phyloP scores from a whole-genome alignment of 2,797 vertebrate genomes.

The Thalassophryne amazonica region DNA sequence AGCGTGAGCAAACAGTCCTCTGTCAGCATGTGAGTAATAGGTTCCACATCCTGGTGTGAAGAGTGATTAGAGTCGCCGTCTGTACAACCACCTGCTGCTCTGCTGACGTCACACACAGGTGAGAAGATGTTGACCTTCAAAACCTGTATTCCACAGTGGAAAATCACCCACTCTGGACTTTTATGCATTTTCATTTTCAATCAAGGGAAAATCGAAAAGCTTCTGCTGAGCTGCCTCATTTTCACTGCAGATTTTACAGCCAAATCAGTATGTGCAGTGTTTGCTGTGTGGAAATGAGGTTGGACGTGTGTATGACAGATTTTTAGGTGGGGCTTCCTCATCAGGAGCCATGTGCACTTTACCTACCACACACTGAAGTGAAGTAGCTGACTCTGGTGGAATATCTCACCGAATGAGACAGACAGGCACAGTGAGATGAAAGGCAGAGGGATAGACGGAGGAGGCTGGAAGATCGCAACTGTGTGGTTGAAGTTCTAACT shows the following conservation, averaged over 20 bases:
- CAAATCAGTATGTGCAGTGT: neutral
- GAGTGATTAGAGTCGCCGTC: slow-evolving; percentile 45
- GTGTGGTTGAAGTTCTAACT: slow-evolving; percentile 17
- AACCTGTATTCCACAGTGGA: neutral
- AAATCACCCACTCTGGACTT: neutral
- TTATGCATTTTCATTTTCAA: neutral
- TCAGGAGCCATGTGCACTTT: slow-evolving; percentile 22
- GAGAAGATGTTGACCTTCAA: slow-evolving; percentile 56
- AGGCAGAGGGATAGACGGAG: neutral
- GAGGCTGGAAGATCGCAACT: slow-evolving; percentile 21
- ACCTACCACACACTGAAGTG: slow-evolving; percentile 12
- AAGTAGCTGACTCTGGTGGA: slow-evolving; percentile 48
- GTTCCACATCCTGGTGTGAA: slow-evolving; percentile 46
- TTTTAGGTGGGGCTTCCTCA: slow-evolving; percentile 52
- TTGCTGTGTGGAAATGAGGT: slow-evolving; percentile 5
- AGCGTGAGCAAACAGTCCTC: neutral
- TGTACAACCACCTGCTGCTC: slow-evolving; percentile 58
- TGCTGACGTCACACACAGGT: slow-evolving; percentile 40
- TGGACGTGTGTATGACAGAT: slow-evolving; percentile 5
- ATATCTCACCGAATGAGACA: slow-evolving; percentile 20
- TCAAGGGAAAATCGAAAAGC: too few relatives aligned
- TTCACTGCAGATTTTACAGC: neutral
- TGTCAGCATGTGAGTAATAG: slow-evolving; percentile 38
- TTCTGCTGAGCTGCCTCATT: too few relatives aligned
- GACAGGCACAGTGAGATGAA: neutral